A percentile compares a stretch with the other conserved stretches of the same genome.
These are phyloP conservation scores for Agrilus biguttatus DNA, from an alignment of 2,888 invertebrate species.

Conservation along the genomic window DNA sequence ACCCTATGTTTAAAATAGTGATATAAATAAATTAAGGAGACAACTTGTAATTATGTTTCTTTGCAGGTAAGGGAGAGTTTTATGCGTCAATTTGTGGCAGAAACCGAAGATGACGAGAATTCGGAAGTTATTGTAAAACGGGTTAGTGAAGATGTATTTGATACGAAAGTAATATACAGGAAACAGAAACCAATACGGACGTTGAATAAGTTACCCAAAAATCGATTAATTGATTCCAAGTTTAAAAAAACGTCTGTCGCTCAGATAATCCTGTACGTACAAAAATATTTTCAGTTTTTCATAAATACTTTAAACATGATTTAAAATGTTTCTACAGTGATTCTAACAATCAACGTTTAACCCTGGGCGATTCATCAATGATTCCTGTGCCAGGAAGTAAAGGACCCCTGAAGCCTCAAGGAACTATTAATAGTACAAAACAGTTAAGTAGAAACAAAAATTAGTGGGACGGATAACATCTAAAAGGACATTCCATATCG, in stretches of 20 bases:
- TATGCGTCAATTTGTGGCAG: slow-evolving; percentile 92
- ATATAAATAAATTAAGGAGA: neutral
- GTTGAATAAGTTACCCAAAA: slow-evolving; percentile 68
- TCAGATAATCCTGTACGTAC: slow-evolving; percentile 69
- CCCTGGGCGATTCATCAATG: slow-evolving; percentile 88
- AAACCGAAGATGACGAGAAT: slow-evolving; percentile 71
- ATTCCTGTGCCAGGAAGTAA: slow-evolving; percentile 69
- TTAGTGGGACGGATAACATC: too few relatives aligned
- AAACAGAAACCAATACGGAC: slow-evolving; percentile 75
- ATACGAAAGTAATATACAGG: slow-evolving; percentile 61
- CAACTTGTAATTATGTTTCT: slow-evolving; percentile 1
- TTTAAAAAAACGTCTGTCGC: slow-evolving; percentile 69
- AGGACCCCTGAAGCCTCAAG: slow-evolving; percentile 71
- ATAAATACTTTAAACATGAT: too few relatives aligned
- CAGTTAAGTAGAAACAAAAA: slow-evolving; percentile 48
- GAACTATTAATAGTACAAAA: slow-evolving; percentile 65
- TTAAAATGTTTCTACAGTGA: slow-evolving; percentile 60
- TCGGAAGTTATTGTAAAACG: slow-evolving; percentile 39
- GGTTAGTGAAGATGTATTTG: slow-evolving; percentile 46
- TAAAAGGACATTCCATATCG: too few relatives aligned
- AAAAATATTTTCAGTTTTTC: neutral
- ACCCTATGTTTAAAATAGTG: neutral
- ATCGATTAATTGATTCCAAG: slow-evolving; percentile 65
- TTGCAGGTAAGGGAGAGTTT: slow-evolving; percentile 86
- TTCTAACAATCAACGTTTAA: slow-evolving; percentile 84